Evolutionary conservation across 2,888 invertebrate genomes (phyloP), one percentile per base, ranked within the genome.

Genomic region (Agrilus cyanescens): DNA sequence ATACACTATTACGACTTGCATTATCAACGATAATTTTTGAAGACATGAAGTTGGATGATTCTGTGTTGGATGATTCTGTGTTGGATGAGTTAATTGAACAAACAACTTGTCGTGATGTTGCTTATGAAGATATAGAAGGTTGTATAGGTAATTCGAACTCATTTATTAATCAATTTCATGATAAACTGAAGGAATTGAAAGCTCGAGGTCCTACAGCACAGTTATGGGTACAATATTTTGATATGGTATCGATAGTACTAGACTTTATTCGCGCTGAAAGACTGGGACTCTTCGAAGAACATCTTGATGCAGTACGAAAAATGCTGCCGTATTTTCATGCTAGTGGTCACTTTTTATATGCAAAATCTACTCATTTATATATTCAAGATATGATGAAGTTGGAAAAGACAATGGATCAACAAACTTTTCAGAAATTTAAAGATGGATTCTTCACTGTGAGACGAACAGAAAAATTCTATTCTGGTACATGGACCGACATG

Each of bases 251-350:
- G 16, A 46, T 46, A 46, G 39, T 37, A 7, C 40, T 43, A 36
- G 40, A n/a, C 16, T 46, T 50, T 45, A 46, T 57, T 43, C 44
- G 51, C 33, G 57, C 57, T 46, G 56, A 56, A 51, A 46, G 57
- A 31, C 38, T 52, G 35, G 58, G 52, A 34, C 43, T 48, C 49
- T 51, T 37, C 12, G n/a, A 57, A 49, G 49, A 44, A 43, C 59
- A 63, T 55, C 45, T 62, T 29, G 43, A 57, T 57, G 37, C 46
- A 49, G 49, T 54, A 33, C 41, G 36, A 48, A 50, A 50, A 57
- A 62, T 60, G 57, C 52, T 62, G 32, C 58, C 59, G 4, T 56
- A 56, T 57, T 61, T 59, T 52, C 55, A 61, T 46, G 57, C 59
- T 50, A 47, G 34, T 52, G 53, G 12, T 46, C 60, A 60, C 45